Conservation (phyloP, 2,888 invertebrate species). For the Acleris literana region DNA sequence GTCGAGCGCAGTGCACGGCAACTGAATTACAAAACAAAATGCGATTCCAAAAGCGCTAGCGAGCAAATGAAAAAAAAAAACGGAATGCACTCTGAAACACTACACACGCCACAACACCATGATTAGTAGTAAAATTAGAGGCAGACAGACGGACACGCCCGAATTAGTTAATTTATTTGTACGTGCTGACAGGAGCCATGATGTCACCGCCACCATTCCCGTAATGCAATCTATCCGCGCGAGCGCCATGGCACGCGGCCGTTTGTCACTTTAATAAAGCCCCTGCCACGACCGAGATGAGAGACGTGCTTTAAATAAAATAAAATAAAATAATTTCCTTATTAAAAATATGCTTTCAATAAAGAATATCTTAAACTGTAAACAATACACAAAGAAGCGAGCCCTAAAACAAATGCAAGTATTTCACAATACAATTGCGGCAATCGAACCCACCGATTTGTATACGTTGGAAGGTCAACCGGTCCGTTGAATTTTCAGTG, state of each 20-base stretch:
- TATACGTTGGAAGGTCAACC: too few relatives aligned
- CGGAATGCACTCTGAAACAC: background rate
- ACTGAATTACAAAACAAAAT: constrained; percentile 7
- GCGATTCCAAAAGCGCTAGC: constrained; percentile 17
- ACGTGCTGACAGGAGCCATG: constrained; percentile 25
- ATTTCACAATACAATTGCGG: too few relatives aligned
- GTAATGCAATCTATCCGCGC: constrained; percentile 6
- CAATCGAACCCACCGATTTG: too few relatives aligned
- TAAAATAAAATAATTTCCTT: too few relatives aligned
- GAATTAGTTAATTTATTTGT: constrained; percentile 42
- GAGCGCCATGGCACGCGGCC: background rate
- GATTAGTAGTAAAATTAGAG: constrained; percentile 44
- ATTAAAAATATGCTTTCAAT: too few relatives aligned
- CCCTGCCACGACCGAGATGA: background rate
- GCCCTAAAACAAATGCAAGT: too few relatives aligned
- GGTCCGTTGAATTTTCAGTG: too few relatives aligned
- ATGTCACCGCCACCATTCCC: constrained; percentile 21
- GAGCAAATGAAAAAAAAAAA: constrained; percentile 22
- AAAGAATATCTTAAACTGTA: too few relatives aligned
- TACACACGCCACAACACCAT: constrained; percentile 37
- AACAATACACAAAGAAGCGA: too few relatives aligned
- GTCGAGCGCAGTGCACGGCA: too few relatives aligned
- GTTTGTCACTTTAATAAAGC: constrained; percentile 1
- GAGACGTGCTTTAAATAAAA: background rate
- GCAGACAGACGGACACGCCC: constrained; percentile 30